Evolutionary conservation across 2,113 vertebrate genomes (phyloP), one percentile per base, ranked within the genome.

Genomic region (Leucoraja erinaceus): DNA sequence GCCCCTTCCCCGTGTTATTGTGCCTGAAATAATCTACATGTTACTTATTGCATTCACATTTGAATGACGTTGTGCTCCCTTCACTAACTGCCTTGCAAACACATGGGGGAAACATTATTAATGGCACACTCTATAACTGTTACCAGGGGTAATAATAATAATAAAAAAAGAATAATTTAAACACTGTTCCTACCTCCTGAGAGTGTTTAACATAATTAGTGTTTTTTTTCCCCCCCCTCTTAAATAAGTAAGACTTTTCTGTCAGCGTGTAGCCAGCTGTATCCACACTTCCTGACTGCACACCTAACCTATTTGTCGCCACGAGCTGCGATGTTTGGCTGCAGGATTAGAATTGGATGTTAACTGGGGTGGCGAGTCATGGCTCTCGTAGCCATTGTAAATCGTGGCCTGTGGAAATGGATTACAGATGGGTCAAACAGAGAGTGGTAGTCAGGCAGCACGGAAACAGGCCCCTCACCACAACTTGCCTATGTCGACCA

Each of bases 71-170:
- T 66, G 68, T 47, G 90, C 22, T 91, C 33, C 90, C 68, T 91
- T 91, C 90, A 91, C 90, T 72, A 91, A 91, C 66, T 54, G 66
- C 68, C 68, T 74, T 72, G 18, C 90, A 91, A 72, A 72, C 72
- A 74, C 68, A 54, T 91, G 18, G 90, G 90, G 90, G 90, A 47
- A 91, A 91, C 68, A 91, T 91, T 91, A 74, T 91, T 91, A 91
- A 74, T 91, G 66, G 38, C 66, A 72, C 66, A 54, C 90, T 91
- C 68, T 63, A 88, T 88, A 66, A 88, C 81, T 28, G 22, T 20
- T 54, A 22, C 54, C 28, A 66, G 59, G 83, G 63, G 18, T 88
- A 88, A 88, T 88, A 88, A 88, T 88, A 88, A 86, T 61, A 88
- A 72, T 72, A n/a, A 66, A 31, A 84, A 83, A 81, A 88, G 61